Evolutionary conservation across 2,888 invertebrate species (phyloP), one percentile per base, ranked within the genome.

Genomic region (Seira ritae): DNA sequence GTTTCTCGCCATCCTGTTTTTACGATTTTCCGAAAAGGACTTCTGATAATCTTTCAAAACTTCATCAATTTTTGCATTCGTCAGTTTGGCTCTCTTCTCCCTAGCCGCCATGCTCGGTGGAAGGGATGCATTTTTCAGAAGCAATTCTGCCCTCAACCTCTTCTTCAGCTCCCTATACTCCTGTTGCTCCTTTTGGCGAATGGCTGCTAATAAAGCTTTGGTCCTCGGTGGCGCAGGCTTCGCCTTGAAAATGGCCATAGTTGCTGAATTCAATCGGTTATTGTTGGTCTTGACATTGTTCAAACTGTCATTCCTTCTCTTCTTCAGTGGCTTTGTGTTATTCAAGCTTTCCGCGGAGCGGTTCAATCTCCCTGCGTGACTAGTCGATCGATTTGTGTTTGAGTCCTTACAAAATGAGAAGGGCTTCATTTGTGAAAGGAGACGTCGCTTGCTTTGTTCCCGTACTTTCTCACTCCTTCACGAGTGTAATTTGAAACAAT

Each of bases 151-250:
- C 17, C 89, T 71, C 20, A 89, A 60, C 4, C 86, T 72, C 67
- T 88, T 89, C 55, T 87, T 87, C 31, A 89, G 69, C 67, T 88
- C 89, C 20, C 88, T 87, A 70, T 89, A 89, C 20, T 89, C 89
- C 37, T 89, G 89, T 67, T 89, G 89, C 55, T 89, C 89, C 55
- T 86, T 87, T 50, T 88, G 79, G 24, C 84, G 73, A 71, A 89
- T 86, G 0, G 89, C 89, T 0, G 89, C 75, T 23, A 89, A 42
- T 23, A 89, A 80, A 0, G 89, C 89, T 62, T 77, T 86, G 6
- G 86, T 87, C 22, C 89, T 78, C 1, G 89, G 89, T 12, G 89
- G 89, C 4, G 89, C 89, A 20, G 89, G 89, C 22, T 86, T 87
- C 10, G 88, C 88, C 76, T 75, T 86, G 66, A 88, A 88, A 23